Evolutionary conservation across 2,113 vertebrate species (phyloP).

Genomic region (Caloenas nicobarica): DNA sequence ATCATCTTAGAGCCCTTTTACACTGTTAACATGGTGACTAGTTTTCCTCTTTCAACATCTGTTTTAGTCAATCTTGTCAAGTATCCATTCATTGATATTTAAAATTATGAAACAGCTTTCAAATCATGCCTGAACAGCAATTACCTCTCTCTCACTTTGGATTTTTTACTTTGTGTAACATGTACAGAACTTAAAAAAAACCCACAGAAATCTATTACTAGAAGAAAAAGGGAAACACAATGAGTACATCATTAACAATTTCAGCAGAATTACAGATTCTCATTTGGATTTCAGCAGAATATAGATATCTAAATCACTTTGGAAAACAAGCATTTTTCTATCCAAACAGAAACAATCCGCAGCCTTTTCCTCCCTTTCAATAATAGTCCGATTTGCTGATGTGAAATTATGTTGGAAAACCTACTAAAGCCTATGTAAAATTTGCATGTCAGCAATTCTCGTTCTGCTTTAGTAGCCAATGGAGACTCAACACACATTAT

Average conservation of each 20-base stretch:
- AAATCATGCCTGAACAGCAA: background rate
- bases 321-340: background rate
- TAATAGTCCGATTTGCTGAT: background rate
- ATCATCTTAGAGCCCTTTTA: conserved; percentile 8
- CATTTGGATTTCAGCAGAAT: background rate
- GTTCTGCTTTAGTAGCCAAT: background rate
- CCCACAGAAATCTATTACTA: background rate
- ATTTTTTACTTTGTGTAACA: background rate
- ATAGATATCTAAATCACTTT: background rate
- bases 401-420: background rate
- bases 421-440: background rate
- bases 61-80: background rate
- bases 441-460: background rate
- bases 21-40: conserved; percentile 5
- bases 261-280: background rate
- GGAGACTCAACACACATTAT: background rate
- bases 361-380: background rate
- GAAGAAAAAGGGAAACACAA: background rate
- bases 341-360: background rate
- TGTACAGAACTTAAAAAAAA: background rate
- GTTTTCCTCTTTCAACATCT: conserved; percentile 33
- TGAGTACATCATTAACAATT: background rate
- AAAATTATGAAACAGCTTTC: background rate
- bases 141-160: background rate
- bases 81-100: background rate